Evolutionary conservation across 2,888 invertebrate genomes (phyloP).

Genomic region (Ellobium chinense): DNA sequence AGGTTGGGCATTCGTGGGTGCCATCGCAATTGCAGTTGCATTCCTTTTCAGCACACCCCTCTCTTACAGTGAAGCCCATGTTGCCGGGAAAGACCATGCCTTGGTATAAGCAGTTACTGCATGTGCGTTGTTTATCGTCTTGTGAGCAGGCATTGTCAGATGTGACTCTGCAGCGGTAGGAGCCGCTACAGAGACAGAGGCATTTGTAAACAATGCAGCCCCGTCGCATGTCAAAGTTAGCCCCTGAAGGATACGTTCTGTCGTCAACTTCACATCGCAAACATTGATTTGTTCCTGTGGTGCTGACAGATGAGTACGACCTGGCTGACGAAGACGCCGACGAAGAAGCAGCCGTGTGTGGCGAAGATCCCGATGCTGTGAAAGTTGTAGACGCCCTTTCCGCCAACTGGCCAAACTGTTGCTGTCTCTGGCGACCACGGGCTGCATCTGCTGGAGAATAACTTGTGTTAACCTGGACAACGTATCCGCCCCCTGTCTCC

Average conservation of each 20-base stretch:
- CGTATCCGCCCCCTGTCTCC: slow-evolving; percentile 29
- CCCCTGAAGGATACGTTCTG: slow-evolving; percentile 43
- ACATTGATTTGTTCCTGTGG: slow-evolving; percentile 24
- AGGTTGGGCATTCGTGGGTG: slow-evolving; percentile 54
- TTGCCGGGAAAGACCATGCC: slow-evolving; percentile 55
- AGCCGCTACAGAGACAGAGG: slow-evolving; percentile 52
- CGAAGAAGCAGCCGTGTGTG: neutral
- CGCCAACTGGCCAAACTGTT: neutral
- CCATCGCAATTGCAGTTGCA: slow-evolving; percentile 68
- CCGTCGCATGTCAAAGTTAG: slow-evolving; percentile 52
- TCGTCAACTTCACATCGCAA: slow-evolving; percentile 45
- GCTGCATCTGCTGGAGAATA: slow-evolving; percentile 10
- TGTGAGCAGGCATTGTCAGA: slow-evolving; percentile 45
- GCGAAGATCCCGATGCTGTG: slow-evolving; percentile 1
- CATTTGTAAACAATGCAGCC: slow-evolving; percentile 56
- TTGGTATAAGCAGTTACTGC: slow-evolving; percentile 58
- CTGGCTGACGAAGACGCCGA: neutral
- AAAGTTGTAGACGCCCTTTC: neutral
- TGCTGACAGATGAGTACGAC: neutral
- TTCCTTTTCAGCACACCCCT: slow-evolving; percentile 61
- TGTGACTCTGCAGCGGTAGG: slow-evolving; percentile 52
- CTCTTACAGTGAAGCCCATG: slow-evolving; percentile 57
- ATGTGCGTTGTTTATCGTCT: slow-evolving; percentile 33
- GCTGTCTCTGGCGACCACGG: neutral
- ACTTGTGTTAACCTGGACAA: slow-evolving; percentile 22